Evolutionary conservation across 2,113 vertebrate genomes (phyloP).

Genomic region (Notothenia coriiceps): DNA sequence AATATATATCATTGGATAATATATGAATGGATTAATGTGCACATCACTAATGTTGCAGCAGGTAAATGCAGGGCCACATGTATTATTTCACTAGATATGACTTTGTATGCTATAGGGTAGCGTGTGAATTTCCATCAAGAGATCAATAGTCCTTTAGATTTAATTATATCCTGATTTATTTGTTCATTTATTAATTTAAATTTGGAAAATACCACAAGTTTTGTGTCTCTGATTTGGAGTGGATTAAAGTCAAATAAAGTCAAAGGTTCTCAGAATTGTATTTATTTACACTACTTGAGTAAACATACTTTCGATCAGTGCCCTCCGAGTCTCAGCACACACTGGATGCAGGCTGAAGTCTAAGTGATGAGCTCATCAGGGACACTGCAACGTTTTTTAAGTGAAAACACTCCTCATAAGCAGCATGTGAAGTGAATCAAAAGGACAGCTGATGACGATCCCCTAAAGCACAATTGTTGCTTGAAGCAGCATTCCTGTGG

Average conservation of each 20-base stretch:
- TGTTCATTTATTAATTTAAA: background rate
- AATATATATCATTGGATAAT: background rate
- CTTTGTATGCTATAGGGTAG: no score
- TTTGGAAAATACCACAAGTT: background rate
- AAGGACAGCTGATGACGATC: conserved; percentile 21
- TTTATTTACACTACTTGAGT: background rate
- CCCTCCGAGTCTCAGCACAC: conserved; percentile 7
- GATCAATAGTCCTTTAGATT: background rate
- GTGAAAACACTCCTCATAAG: conserved; percentile 25
- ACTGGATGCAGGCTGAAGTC: conserved; percentile 11
- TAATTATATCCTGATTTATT: background rate
- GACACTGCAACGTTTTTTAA: conserved; percentile 27
- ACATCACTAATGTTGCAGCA: background rate
- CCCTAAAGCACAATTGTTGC: conserved; percentile 9
- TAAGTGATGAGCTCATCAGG: conserved; percentile 19
- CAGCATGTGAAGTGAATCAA: conserved; percentile 47
- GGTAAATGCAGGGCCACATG: background rate
- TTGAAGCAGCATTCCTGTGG: conserved; percentile 20
- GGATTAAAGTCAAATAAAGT: background rate
- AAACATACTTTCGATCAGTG: background rate
- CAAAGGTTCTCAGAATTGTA: background rate
- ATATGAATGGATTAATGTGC: background rate
- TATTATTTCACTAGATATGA: no score
- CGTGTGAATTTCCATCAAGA: background rate
- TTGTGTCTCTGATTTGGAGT: background rate